phyloP scores from a whole-genome alignment of 2,888 invertebrate genomes.

The Spicauda simplicius region DNA sequence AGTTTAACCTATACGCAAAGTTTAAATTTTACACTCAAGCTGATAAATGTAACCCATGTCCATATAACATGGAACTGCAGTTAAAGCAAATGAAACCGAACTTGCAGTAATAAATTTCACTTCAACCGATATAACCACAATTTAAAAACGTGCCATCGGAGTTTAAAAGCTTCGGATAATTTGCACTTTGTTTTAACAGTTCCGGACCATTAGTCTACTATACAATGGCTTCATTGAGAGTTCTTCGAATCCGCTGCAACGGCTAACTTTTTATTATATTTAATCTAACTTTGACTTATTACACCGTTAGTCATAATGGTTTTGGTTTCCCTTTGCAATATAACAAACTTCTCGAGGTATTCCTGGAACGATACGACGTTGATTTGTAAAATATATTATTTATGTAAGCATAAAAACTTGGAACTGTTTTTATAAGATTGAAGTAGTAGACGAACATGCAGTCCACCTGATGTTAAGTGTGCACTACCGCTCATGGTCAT shows the following conservation, averaged over 20 bases:
- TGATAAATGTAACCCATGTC: conserved; percentile 42
- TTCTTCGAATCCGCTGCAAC: conserved; percentile 68
- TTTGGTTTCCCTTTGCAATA: not conserved
- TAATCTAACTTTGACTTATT: conserved; percentile 1
- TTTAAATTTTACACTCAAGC: conserved; percentile 9
- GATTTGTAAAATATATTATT: no score
- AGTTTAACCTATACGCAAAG: not conserved
- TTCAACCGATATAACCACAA: conserved; percentile 37
- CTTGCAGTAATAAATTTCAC: conserved; percentile 35
- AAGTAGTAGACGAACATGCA: no score
- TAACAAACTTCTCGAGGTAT: no score
- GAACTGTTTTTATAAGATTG: no score
- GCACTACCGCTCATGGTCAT: no score
- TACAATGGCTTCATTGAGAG: conserved; percentile 90
- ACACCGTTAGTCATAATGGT: not conserved
- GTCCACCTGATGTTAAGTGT: no score
- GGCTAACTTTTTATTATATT: conserved; percentile 14
- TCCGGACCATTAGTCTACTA: conserved; percentile 87
- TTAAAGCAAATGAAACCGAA: conserved; percentile 33
- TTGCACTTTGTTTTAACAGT: conserved; percentile 66
- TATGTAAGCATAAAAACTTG: no score
- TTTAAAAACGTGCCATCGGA: conserved; percentile 37
- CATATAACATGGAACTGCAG: conserved; percentile 26
- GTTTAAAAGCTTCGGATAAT: conserved; percentile 38
- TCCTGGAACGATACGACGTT: no score